phyloP scores from a whole-genome alignment of 2,888 invertebrate genomes.

The Latheticus oryzae region DNA sequence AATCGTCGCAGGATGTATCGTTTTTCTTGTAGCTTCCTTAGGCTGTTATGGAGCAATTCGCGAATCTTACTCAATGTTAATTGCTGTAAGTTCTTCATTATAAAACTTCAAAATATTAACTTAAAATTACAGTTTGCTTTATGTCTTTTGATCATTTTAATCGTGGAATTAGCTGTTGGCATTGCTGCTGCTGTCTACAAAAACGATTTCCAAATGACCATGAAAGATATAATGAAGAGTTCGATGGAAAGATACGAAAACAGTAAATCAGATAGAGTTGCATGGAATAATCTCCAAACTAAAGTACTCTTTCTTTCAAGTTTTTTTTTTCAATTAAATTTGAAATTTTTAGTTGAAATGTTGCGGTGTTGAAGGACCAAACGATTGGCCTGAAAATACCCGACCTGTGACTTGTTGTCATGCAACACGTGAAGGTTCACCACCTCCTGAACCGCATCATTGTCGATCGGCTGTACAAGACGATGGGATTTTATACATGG shows the following conservation, averaged over 20 bases:
- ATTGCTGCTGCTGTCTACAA: conserved; percentile 86
- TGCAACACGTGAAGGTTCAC: conserved; percentile 52
- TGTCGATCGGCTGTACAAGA: conserved; percentile 55
- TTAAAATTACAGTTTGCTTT: conserved; percentile 82
- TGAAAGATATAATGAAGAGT: conserved; percentile 76
- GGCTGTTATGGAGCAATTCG: conserved; percentile 93
- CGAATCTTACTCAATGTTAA: conserved; percentile 89
- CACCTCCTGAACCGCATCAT: conserved; percentile 54
- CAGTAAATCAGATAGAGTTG: conserved; percentile 71
- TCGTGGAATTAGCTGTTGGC: conserved; percentile 87
- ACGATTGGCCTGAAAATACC: conserved; percentile 59
- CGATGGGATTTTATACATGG: conserved; percentile 61
- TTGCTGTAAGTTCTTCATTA: conserved; percentile 77
- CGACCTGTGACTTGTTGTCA: conserved; percentile 75
- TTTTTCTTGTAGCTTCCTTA: conserved; percentile 88
- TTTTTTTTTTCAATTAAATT: conserved; percentile 9
- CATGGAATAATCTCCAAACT: conserved; percentile 84
- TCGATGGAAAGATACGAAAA: conserved; percentile 70
- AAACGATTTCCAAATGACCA: conserved; percentile 75
- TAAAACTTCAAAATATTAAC: too few species aligned
- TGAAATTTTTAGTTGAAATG: conserved; percentile 66
- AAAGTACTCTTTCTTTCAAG: too few species aligned
- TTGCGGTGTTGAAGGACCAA: conserved; percentile 61
- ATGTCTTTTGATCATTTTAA: conserved; percentile 81
- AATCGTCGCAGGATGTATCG: conserved; percentile 85